These are phyloP conservation scores for Beris chalybata DNA, from an alignment of 2,888 invertebrate species.

Conservation along the genomic window DNA sequence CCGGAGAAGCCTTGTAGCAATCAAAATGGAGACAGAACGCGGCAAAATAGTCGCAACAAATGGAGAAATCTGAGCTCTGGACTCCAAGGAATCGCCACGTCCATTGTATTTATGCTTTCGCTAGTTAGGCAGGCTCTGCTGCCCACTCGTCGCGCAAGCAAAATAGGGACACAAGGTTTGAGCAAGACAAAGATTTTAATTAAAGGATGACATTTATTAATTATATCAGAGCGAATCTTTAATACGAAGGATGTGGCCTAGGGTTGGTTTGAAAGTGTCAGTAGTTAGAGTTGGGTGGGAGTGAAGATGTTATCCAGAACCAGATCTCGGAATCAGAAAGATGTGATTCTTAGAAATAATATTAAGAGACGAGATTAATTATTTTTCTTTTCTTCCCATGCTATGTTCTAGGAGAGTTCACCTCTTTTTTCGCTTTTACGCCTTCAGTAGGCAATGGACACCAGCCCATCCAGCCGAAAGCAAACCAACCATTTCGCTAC, in stretches of 20 bases:
- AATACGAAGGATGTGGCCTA: constrained; percentile 19
- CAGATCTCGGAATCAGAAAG: constrained; percentile 4
- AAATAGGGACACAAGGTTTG: neutral
- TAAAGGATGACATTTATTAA: constrained; percentile 38
- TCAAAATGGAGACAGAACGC: neutral
- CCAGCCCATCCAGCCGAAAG: neutral
- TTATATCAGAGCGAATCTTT: constrained; percentile 32
- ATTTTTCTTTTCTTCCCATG: constrained; percentile 9
- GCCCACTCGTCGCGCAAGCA: neutral
- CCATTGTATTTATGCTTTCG: constrained; percentile 1
- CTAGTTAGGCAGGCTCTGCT: neutral
- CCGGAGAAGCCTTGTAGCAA: neutral
- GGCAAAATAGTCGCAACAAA: neutral
- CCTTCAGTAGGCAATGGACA: neutral
- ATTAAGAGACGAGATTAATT: constrained; percentile 29
- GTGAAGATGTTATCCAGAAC: neutral
- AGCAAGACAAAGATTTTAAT: constrained; percentile 33
- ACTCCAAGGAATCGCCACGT: neutral
- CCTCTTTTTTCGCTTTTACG: neutral
- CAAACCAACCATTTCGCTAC: neutral
- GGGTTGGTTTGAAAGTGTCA: constrained; percentile 1
- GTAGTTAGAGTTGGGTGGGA: neutral
- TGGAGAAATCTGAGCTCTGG: constrained; percentile 4
- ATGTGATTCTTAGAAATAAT: constrained; percentile 25
- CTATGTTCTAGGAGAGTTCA: neutral